Evolutionary conservation across 2,113 vertebrate genomes (phyloP).

Genomic region (Tetrao urogallus): DNA sequence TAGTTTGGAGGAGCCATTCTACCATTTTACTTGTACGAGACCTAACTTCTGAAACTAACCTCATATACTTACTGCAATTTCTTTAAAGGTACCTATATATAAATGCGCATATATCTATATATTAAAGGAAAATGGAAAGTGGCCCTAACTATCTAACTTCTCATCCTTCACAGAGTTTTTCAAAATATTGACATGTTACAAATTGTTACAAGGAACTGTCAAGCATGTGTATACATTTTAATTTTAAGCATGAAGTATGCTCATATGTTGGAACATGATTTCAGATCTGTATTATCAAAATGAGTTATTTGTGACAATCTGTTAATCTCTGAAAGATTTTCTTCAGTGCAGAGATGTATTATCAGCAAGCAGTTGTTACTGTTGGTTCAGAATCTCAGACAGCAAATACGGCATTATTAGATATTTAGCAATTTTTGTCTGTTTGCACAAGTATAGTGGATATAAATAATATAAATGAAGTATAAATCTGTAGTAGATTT

Average conservation of each 20-base stretch:
- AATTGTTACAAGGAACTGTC: not conserved
- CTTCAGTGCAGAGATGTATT: not conserved
- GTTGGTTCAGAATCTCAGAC: conserved; percentile 17
- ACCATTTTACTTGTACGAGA: not conserved
- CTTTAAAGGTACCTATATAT: not conserved
- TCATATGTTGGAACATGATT: conserved; percentile 25
- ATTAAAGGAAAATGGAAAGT: not conserved
- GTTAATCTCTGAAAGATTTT: conserved; percentile 68
- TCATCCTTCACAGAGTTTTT: conserved; percentile 32
- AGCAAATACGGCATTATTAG: conserved; percentile 25
- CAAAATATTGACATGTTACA: conserved; percentile 50
- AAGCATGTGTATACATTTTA: not conserved
- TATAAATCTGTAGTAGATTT: not conserved
- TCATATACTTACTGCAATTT: not conserved
- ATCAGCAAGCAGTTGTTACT: conserved; percentile 19
- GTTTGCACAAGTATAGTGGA: not conserved
- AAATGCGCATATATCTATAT: too few relatives aligned
- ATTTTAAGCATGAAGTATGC: conserved; percentile 25
- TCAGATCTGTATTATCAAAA: conserved; percentile 36
- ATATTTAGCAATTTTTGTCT: conserved; percentile 21
- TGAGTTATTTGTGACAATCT: conserved; percentile 60
- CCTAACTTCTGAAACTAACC: not conserved
- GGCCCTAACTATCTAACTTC: not conserved
- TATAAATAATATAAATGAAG: too few relatives aligned
- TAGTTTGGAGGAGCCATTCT: not conserved